Evolutionary conservation across 2,888 invertebrate species (phyloP), one percentile per base, ranked within the genome.

Genomic region (Podotricha telesiphe): DNA sequence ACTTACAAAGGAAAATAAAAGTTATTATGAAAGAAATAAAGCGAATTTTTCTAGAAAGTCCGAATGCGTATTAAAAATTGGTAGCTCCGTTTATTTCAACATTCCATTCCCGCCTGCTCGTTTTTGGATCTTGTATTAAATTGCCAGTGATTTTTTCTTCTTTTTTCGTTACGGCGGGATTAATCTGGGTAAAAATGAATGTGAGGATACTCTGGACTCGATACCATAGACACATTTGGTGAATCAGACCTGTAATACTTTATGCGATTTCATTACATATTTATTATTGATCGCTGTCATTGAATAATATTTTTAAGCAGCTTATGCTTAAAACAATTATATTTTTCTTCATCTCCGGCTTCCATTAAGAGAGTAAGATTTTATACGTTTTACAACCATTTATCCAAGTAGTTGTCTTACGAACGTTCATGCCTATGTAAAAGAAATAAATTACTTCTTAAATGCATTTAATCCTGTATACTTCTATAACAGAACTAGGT

Each of bases 111-210:
- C 78, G 77, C 74, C 76, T 82, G 85, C 86, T 88, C 85, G 83
- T 82, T 88, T 91, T 89, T 86, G 81, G 87, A 88, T 84, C 85
- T 83, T 80, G 87, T 88, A 87, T 86, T 86, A 87, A 90, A 88
- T 88, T 86, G 87, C 87, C 80, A 78, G 84, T 75, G 83, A 84
- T 87, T 86, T 86, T 82, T 86, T 87, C 86, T 86, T 86, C 86
- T 86, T 80, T 77, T 86, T 89, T 83, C 78, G 79, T 75, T 77
- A 73, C 51, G 67, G 51, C 61, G 45, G 59, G 53, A 28, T 78
- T 79, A 79, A 80, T 79, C 84, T 48, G 50, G 19, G 48, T 62
- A 45, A 22, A 53, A 59, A 69, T 53, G 59, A 53, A 34, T 22
- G 17, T 65, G 17, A 45, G 61, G 20, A 20, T 59, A 59, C 17